Percentiles rank a stretch among this genome's conserved stretches.
phyloP scores from a whole-genome alignment of 2,888 invertebrate species.

The Cryptus viduatorius region DNA sequence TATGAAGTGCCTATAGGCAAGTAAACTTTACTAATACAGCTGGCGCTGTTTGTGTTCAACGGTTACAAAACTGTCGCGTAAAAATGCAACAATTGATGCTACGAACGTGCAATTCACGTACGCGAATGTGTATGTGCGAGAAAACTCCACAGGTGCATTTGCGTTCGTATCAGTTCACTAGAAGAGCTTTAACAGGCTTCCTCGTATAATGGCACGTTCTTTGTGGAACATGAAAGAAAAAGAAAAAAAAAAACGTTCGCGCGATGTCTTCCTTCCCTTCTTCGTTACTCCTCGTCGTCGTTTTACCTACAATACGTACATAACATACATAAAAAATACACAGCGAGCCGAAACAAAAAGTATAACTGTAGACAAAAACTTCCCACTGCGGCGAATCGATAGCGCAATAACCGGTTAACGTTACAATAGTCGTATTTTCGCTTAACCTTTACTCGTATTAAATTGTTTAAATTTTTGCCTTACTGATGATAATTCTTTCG shows the following conservation, averaged over 20 bases:
- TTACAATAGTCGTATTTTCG: constrained; percentile 23
- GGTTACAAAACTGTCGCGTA: background rate
- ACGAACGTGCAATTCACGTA: background rate
- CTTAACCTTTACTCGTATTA: background rate
- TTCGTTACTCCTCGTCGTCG: background rate
- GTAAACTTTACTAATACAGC: constrained; percentile 4
- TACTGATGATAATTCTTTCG: background rate
- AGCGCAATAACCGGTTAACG: constrained; percentile 65
- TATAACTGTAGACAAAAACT: constrained; percentile 42
- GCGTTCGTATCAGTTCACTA: constrained; percentile 14
- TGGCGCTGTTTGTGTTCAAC: background rate
- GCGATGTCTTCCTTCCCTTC: background rate
- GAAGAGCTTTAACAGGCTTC: constrained; percentile 3
- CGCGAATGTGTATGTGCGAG: constrained; percentile 9
- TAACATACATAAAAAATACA: constrained; percentile 7
- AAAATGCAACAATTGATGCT: constrained; percentile 3
- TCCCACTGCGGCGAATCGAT: constrained; percentile 59
- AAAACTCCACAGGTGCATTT: constrained; percentile 60
- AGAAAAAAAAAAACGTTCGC: background rate
- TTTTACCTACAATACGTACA: background rate
- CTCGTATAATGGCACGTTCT: constrained; percentile 23
- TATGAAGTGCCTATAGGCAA: background rate
- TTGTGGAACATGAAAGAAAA: constrained; percentile 3
- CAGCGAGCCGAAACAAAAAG: constrained; percentile 37
- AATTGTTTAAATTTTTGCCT: background rate